phyloP scores from a whole-genome alignment of 2,113 vertebrate species.

The Corapipo altera region DNA sequence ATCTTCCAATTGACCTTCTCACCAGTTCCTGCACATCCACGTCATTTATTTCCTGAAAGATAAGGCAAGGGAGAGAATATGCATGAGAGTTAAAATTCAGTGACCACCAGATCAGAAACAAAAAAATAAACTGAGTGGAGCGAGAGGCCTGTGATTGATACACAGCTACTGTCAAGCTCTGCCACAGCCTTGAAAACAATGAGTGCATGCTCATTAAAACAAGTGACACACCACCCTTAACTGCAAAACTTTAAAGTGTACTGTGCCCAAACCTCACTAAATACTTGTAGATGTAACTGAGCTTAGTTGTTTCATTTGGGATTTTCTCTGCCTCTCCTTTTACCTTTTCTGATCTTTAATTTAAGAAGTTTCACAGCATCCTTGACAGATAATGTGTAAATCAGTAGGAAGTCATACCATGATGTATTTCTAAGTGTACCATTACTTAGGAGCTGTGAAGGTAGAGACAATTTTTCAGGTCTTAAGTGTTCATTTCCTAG shows the following conservation, averaged over 20 bases:
- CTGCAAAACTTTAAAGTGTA: background rate
- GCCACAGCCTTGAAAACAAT: background rate
- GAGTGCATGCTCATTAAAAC: background rate
- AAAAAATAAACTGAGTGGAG: background rate
- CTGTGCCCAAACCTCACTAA: background rate
- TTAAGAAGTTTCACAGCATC: background rate
- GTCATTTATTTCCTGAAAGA: slow-evolving; percentile 90
- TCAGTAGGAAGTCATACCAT: background rate
- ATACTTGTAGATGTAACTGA: background rate
- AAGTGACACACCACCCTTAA: background rate
- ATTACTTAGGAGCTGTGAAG: background rate
- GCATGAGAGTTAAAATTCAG: background rate
- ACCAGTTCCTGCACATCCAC: slow-evolving; percentile 94
- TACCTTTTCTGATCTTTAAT: background rate
- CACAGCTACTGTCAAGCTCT: background rate
- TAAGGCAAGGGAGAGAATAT: slow-evolving; percentile 8
- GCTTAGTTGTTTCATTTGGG: background rate
- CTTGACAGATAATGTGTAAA: background rate
- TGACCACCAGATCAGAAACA: background rate
- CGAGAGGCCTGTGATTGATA: background rate
- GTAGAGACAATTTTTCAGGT: background rate
- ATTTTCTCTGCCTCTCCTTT: background rate
- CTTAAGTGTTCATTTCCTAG: background rate
- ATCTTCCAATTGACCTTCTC: slow-evolving; percentile 93
- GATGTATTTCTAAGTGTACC: background rate